These are phyloP conservation scores for Apeltes quadracus DNA, from an alignment of 2,113 vertebrate species.

Conservation along the genomic window DNA sequence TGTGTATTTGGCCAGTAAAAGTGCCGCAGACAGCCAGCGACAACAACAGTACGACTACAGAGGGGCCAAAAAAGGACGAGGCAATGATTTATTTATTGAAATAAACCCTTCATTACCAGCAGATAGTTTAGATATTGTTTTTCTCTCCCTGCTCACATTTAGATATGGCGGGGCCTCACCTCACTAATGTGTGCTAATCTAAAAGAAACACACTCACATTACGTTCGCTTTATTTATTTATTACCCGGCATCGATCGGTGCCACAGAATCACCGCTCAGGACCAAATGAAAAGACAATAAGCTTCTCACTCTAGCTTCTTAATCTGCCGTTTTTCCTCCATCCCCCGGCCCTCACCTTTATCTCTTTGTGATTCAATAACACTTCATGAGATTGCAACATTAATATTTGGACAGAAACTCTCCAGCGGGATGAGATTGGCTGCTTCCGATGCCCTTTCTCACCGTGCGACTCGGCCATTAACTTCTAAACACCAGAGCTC, in stretches of 20 bases:
- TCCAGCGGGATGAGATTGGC: constrained; percentile 17
- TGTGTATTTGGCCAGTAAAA: constrained; percentile 38
- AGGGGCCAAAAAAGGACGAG: constrained; percentile 24
- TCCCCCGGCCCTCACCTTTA: constrained; percentile 17
- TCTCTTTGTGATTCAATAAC: constrained; percentile 56
- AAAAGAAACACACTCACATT: constrained; percentile 65
- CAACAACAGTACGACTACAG: constrained; percentile 36
- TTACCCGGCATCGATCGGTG: constrained; percentile 60
- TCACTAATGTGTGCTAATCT: constrained; percentile 63
- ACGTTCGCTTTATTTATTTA: constrained; percentile 63
- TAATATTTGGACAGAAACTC: constrained; percentile 50
- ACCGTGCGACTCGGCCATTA: neutral
- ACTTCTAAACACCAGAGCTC: constrained; percentile 6
- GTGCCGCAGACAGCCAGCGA: constrained; percentile 31
- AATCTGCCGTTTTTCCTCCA: constrained; percentile 33
- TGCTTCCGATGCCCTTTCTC: constrained; percentile 20
- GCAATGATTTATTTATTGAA: constrained; percentile 56
- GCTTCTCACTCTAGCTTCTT: constrained; percentile 52
- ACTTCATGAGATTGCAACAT: constrained; percentile 45
- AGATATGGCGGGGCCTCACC: constrained; percentile 38
- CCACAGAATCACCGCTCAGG: constrained; percentile 49
- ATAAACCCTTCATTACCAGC: constrained; percentile 56
- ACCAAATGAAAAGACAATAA: constrained; percentile 70
- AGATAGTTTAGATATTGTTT: constrained; percentile 25
- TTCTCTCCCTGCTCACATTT: constrained; percentile 22